Conservation (phyloP, 2,797 vertebrate genomes). For the Gila robusta region DNA sequence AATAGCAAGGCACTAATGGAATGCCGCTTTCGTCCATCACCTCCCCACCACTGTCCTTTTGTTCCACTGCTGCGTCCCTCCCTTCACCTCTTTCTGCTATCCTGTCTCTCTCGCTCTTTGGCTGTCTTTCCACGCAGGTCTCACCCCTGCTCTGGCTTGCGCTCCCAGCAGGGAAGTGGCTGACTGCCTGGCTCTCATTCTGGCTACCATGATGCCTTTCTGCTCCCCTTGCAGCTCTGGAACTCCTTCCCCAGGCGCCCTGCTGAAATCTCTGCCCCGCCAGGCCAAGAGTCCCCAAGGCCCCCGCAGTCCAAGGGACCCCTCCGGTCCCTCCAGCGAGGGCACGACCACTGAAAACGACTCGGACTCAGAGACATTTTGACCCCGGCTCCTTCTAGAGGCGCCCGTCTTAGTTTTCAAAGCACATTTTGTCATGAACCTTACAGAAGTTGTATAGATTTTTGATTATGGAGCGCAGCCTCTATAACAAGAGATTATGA, state of each 20-base stretch:
- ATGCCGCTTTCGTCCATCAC: constrained; percentile 66
- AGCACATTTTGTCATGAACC: constrained; percentile 56
- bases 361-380: constrained; percentile 95
- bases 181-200: constrained; percentile 99
- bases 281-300: constrained; percentile 66
- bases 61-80: constrained; percentile 24
- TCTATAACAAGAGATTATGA: constrained; percentile 21
- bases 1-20: constrained; percentile 73
- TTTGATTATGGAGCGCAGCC: constrained; percentile 2
- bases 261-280: constrained; percentile 80
- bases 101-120: constrained; percentile 60
- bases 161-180: constrained; percentile 98
- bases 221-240: constrained; percentile 95
- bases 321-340: constrained; percentile 77
- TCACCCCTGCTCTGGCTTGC: constrained; percentile 98
- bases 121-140: constrained; percentile 81
- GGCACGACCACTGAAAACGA: constrained; percentile 88
- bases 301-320: constrained; percentile 73
- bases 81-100: constrained; percentile 31
- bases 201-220: constrained; percentile 99
- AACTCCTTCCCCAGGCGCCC: constrained; percentile 89
- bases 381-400: constrained; percentile 70
- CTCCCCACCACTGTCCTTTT: constrained; percentile 31
- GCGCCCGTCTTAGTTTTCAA: constrained; percentile 52
- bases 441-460: constrained; percentile 31